Conservation (phyloP, 2,888 invertebrate species). For the Lasioglossum oenotherae region DNA sequence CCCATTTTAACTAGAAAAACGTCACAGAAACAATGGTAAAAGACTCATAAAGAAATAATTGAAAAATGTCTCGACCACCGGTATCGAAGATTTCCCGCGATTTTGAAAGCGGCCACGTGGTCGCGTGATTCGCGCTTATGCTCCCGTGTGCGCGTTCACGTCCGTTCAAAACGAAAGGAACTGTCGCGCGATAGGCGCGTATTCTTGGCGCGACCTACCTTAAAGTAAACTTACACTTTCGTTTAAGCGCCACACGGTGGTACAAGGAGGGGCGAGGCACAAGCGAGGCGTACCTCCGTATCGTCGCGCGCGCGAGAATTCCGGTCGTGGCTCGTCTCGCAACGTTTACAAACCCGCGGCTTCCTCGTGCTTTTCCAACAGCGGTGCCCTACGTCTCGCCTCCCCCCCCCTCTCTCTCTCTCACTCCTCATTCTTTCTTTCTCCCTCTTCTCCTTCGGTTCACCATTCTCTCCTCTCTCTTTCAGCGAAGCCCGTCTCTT, state of each 20-base stretch:
- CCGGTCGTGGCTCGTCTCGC: constrained; percentile 32
- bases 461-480: constrained; percentile 2
- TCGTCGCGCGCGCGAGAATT: constrained; percentile 49
- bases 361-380: constrained; percentile 19
- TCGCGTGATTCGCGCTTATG: background rate
- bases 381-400: background rate
- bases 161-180: constrained; percentile 13
- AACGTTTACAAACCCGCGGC: constrained; percentile 23
- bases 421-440: background rate
- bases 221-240: constrained; percentile 72
- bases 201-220: constrained; percentile 69
- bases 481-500: background rate
- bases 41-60: background rate
- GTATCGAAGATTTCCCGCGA: background rate
- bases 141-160: background rate
- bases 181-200: constrained; percentile 57
- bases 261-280: constrained; percentile 54
- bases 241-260: constrained; percentile 58
- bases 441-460: background rate
- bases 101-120: background rate
- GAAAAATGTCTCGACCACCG: background rate
- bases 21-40: background rate
- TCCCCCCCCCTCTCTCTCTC: background rate
- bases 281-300: constrained; percentile 42
- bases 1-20: background rate